These are phyloP conservation scores for Monopis laevigella DNA, from an alignment of 2,888 invertebrate genomes.

Conservation along the genomic window DNA sequence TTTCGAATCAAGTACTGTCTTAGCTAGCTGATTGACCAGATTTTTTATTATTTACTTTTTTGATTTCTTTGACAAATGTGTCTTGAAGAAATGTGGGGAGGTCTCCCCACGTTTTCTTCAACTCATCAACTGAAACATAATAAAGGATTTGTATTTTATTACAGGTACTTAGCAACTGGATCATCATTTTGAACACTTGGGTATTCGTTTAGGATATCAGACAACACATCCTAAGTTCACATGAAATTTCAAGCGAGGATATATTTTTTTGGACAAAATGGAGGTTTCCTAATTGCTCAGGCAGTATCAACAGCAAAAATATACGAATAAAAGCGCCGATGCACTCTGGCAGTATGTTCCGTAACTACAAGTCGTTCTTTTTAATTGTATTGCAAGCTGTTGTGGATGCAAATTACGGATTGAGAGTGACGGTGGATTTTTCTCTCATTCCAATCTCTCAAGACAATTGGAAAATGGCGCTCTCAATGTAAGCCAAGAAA, in stretches of 20 bases:
- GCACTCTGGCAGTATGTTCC: conserved; percentile 14
- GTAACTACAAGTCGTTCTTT: conserved; percentile 15
- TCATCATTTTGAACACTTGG: no score
- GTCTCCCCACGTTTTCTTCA: conserved; percentile 12
- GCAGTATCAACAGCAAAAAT: conserved; percentile 13
- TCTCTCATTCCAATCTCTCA: conserved; percentile 11
- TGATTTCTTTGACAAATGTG: conserved; percentile 14
- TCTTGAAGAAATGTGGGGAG: no score
- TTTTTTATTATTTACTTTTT: conserved; percentile 9
- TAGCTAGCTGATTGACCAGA: not conserved
- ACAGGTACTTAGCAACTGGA: no score
- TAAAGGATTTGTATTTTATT: no score
- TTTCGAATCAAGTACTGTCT: conserved; percentile 4
- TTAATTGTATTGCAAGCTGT: conserved; percentile 16
- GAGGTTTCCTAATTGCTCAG: no score
- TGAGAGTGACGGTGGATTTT: conserved; percentile 15
- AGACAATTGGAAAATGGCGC: conserved; percentile 16
- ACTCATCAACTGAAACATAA: no score
- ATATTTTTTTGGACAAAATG: no score
- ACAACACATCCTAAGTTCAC: no score
- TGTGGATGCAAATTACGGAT: conserved; percentile 15
- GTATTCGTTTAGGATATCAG: no score
- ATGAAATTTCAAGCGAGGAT: no score
- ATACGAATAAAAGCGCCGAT: conserved; percentile 14
- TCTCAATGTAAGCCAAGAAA: conserved; percentile 11